Conservation (phyloP, 1,140 invertebrate species). For the Brachionus rubens region DNA sequence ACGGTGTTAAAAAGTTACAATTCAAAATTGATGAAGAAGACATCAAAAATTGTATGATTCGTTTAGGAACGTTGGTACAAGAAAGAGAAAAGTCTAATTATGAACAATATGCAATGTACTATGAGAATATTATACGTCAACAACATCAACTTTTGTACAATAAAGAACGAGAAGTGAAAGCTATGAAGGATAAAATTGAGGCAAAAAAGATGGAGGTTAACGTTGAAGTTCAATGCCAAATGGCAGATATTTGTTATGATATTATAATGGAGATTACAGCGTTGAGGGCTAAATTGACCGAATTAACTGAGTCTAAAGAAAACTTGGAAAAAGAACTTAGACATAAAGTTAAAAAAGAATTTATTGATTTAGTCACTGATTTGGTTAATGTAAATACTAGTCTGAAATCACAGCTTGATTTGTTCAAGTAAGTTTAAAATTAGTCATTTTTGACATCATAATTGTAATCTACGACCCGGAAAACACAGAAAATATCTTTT, state of each 20-base stretch:
- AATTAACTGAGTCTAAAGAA: slow-evolving; percentile 55
- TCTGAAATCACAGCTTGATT: slow-evolving; percentile 56
- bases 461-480: neutral
- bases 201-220: slow-evolving; percentile 49
- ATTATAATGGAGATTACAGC: slow-evolving; percentile 58
- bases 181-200: slow-evolving; percentile 53
- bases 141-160: slow-evolving; percentile 57
- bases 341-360: slow-evolving; percentile 55
- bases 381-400: slow-evolving; percentile 53
- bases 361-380: slow-evolving; percentile 57
- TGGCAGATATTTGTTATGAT: slow-evolving; percentile 55
- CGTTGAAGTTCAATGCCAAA: slow-evolving; percentile 57
- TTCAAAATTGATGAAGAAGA: slow-evolving; percentile 51
- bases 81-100: slow-evolving; percentile 55
- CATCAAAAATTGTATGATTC: slow-evolving; percentile 52
- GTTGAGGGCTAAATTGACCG: slow-evolving; percentile 55
- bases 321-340: slow-evolving; percentile 54
- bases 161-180: slow-evolving; percentile 53
- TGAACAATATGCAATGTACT: slow-evolving; percentile 59
- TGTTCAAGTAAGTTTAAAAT: slow-evolving; percentile 53
- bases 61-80: slow-evolving; percentile 53
- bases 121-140: slow-evolving; percentile 56
- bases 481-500: no score
- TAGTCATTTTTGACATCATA: neutral
- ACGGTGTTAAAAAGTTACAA: slow-evolving; percentile 47